phyloP scores from a whole-genome alignment of 2,797 vertebrate species.

The Rhyacichthys aspro region DNA sequence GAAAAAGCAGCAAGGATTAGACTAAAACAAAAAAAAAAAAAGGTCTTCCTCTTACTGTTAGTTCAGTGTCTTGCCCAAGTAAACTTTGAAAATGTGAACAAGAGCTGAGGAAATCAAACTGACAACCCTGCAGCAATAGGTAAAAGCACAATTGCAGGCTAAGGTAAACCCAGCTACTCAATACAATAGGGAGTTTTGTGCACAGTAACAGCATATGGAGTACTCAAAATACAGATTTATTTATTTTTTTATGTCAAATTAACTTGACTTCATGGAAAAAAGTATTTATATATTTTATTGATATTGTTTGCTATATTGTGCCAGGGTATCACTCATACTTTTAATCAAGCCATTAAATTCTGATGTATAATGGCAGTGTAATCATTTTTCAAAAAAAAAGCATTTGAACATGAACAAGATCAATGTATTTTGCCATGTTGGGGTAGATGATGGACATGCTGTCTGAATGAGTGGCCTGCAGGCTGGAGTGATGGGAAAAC shows the following conservation, averaged over 20 bases:
- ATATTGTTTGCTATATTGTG: neutral
- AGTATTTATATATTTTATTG: no score
- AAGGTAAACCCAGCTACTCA: no score
- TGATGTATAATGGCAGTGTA: constrained; percentile 62
- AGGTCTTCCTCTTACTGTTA: neutral
- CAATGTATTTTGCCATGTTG: constrained; percentile 57
- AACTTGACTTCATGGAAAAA: no score
- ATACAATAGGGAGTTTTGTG: no score
- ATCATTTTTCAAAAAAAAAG: constrained; percentile 56
- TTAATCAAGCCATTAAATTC: constrained; percentile 59
- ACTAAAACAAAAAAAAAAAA: constrained; percentile 26
- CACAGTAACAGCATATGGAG: no score
- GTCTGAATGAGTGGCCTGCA: constrained; percentile 59
- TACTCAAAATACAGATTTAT: no score
- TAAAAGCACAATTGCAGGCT: neutral
- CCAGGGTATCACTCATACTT: constrained; percentile 23
- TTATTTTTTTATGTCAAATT: no score
- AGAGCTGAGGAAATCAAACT: neutral
- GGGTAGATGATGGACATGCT: constrained; percentile 66
- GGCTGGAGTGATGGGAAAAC: constrained; percentile 65
- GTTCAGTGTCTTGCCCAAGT: neutral
- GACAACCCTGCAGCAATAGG: neutral
- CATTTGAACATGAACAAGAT: constrained; percentile 50
- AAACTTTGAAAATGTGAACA: no score
- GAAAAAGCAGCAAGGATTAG: constrained; percentile 40